Percentiles rank a stretch among this genome's conserved stretches.
Conservation (phyloP, 2,113 vertebrate species). For the Smithornis capensis region DNA sequence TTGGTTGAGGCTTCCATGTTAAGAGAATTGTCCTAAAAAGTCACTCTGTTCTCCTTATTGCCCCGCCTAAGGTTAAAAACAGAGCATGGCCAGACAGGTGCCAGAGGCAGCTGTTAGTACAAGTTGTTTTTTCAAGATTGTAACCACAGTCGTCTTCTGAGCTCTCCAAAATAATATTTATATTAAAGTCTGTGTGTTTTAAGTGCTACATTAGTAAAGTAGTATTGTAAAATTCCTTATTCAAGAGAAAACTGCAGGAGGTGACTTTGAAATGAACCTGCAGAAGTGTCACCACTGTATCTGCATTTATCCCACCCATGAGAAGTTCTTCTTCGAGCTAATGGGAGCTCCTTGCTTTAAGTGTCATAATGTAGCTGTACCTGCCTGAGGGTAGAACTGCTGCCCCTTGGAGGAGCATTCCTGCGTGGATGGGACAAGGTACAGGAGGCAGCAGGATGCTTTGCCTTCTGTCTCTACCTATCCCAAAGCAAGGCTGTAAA, state of each 20-base stretch:
- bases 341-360: neutral
- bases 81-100: neutral
- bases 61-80: neutral
- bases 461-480: neutral
- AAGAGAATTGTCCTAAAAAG: neutral
- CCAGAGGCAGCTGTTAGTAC: neutral
- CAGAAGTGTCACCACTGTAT: neutral
- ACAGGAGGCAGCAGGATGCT: neutral
- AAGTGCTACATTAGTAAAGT: neutral
- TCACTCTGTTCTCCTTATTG: neutral
- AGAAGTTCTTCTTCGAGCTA: neutral
- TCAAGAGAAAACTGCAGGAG: neutral
- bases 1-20: neutral
- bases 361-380: accelerated
- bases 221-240: neutral
- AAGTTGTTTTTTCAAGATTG: neutral
- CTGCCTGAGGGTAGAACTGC: neutral
- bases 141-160: too few relatives aligned
- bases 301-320: neutral
- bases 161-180: neutral
- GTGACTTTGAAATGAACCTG: neutral
- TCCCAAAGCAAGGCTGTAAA: neutral
- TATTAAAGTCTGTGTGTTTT: accelerated
- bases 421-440: neutral
- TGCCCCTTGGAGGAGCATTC: neutral